Conservation (phyloP, 2,888 invertebrate species). For the Drosophila austrosaltans region DNA sequence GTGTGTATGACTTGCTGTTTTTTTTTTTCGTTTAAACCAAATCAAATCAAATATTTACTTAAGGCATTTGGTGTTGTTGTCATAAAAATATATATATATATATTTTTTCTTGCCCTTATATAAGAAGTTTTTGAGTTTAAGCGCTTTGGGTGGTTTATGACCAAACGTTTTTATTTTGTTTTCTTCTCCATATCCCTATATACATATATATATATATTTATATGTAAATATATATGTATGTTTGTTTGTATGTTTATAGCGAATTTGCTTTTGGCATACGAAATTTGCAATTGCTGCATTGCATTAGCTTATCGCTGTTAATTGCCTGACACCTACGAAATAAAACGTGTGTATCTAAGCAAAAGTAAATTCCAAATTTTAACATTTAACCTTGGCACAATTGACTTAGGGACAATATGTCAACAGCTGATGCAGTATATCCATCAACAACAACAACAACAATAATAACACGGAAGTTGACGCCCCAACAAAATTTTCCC, state of each 20-base stretch:
- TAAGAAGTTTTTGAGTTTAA: slow-evolving; percentile 44
- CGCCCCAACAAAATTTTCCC: not conserved
- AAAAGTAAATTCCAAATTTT: not conserved
- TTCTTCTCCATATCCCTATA: slow-evolving; percentile 28
- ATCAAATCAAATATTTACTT: slow-evolving; percentile 73
- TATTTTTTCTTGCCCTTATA: slow-evolving; percentile 57
- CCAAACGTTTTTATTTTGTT: slow-evolving; percentile 13
- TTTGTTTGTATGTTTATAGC: not conserved
- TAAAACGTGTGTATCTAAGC: slow-evolving; percentile 61
- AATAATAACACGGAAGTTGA: slow-evolving; percentile 7
- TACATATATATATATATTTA: slow-evolving; percentile 25
- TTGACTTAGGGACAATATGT: slow-evolving; percentile 24
- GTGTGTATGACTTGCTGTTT: slow-evolving; percentile 64
- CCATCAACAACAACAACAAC: not conserved
- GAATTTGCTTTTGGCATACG: slow-evolving; percentile 38
- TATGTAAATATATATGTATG: not conserved
- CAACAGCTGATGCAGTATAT: too few species aligned
- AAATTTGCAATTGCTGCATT: slow-evolving; percentile 52
- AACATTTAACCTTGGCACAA: slow-evolving; percentile 64
- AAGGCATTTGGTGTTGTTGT: slow-evolving; percentile 42
- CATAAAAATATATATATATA: not conserved
- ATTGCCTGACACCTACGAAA: slow-evolving; percentile 66
- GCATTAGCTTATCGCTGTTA: slow-evolving; percentile 45
- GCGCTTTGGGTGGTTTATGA: slow-evolving; percentile 70
- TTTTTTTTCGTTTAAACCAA: slow-evolving; percentile 32